Conservation (phyloP, 64 coral and sea anemone genomes). For the Platygyra sinensis region DNA sequence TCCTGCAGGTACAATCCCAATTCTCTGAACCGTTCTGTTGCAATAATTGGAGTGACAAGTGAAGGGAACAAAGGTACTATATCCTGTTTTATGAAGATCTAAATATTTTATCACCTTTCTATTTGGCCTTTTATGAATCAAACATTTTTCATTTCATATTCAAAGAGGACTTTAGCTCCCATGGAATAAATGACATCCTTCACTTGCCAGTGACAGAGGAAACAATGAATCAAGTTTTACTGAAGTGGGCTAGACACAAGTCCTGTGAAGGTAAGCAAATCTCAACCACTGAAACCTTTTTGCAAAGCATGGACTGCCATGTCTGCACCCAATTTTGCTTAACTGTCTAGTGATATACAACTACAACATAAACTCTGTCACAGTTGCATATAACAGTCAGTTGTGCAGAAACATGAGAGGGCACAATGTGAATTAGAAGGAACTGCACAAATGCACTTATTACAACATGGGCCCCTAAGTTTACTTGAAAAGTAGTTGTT, state of each 20-base stretch:
- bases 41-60: constrained; percentile 41
- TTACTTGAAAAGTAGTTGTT: too few species aligned
- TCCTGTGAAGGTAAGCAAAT: constrained; percentile 42
- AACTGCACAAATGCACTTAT: too few species aligned
- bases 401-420: too few species aligned
- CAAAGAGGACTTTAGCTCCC: constrained; percentile 8
- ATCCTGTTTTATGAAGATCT: neutral
- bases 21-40: constrained; percentile 32
- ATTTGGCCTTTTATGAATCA: neutral
- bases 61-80: constrained; percentile 24
- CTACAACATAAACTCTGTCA: too few species aligned
- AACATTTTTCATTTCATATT: neutral
- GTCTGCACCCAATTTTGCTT: too few species aligned
- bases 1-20: constrained; percentile 47
- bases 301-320: too few species aligned
- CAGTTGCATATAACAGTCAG: too few species aligned
- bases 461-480: too few species aligned
- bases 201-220: constrained; percentile 41
- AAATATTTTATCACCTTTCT: too few species aligned
- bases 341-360: too few species aligned
- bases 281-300: neutral
- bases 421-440: too few species aligned
- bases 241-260: constrained; percentile 65
- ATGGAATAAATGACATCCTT: constrained; percentile 58
- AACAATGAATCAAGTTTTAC: constrained; percentile 47